Evolutionary conservation across 2,888 invertebrate species (phyloP).

Genomic region (Oscheius sp.): DNA sequence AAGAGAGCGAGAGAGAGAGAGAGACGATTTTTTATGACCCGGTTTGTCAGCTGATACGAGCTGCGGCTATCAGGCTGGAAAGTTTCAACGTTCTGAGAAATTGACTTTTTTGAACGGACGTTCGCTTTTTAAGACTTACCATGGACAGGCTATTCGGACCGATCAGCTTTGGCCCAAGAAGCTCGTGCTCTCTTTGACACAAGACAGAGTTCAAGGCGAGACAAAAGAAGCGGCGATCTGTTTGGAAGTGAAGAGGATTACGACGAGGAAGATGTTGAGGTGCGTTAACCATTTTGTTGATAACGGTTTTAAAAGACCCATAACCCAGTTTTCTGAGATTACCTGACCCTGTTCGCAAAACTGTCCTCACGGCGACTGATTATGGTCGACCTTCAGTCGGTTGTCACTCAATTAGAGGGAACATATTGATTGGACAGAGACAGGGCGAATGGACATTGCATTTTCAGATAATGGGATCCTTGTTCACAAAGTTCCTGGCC

Average conservation of each 20-base stretch:
- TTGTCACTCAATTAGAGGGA: slow-evolving; percentile 17
- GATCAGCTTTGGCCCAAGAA: not conserved
- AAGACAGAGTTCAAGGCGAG: not conserved
- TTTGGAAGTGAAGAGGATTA: slow-evolving; percentile 31
- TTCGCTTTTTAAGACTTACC: slow-evolving; percentile 7
- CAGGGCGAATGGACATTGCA: not conserved
- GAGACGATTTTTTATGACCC: not conserved
- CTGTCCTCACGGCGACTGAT: slow-evolving; percentile 19
- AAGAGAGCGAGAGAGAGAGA: no score
- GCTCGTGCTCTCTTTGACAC: slow-evolving; percentile 17
- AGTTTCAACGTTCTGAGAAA: no score
- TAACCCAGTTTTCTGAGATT: no score
- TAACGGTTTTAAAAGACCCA: no score
- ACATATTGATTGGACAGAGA: slow-evolving; percentile 1
- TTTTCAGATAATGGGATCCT: slow-evolving; percentile 52
- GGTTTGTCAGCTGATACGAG: slow-evolving; percentile 1
- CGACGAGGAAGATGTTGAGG: slow-evolving; percentile 37
- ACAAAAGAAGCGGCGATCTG: slow-evolving; percentile 10
- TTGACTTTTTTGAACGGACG: no score
- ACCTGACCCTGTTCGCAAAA: slow-evolving; percentile 18
- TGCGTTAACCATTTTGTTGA: slow-evolving; percentile 1
- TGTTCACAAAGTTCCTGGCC: slow-evolving; percentile 64
- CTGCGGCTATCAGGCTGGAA: no score
- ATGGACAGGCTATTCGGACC: slow-evolving; percentile 23
- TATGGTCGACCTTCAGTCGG: not conserved